A percentile compares a stretch with the other conserved stretches of the same genome.
Conservation (phyloP, 2,113 vertebrate genomes). For the Pholis gunnellus region DNA sequence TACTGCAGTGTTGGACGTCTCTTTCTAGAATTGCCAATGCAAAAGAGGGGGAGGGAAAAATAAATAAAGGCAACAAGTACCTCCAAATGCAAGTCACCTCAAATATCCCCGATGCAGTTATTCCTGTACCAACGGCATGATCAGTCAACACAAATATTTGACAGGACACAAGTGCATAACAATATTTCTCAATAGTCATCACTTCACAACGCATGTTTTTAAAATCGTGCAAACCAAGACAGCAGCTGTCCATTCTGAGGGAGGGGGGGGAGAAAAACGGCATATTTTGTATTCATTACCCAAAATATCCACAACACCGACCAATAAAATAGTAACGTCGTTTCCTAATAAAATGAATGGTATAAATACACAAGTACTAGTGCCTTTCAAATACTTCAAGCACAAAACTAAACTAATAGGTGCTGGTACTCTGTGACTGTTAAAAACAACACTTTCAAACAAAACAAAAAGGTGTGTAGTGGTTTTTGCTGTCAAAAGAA, state of each 20-base stretch:
- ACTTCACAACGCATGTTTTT: conserved; percentile 62
- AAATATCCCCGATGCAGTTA: conserved; percentile 35
- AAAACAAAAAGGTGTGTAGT: conserved; percentile 43
- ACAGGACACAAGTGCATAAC: conserved; percentile 67
- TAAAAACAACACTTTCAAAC: conserved; percentile 61
- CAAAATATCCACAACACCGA: conserved; percentile 65
- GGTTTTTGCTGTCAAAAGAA: conserved; percentile 33
- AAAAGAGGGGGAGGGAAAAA: neutral
- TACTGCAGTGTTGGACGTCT: conserved; percentile 58
- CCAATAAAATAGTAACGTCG: conserved; percentile 57
- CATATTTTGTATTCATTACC: conserved; percentile 39
- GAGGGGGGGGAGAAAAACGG: conserved; percentile 28
- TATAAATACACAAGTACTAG: conserved; percentile 66
- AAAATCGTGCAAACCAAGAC: conserved; percentile 73
- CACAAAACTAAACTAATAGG: conserved; percentile 53
- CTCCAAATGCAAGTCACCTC: conserved; percentile 5
- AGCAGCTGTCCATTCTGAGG: conserved; percentile 48
- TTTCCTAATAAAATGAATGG: conserved; percentile 52
- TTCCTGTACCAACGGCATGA: conserved; percentile 51
- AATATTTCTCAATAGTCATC: conserved; percentile 54
- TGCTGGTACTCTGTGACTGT: conserved; percentile 46
- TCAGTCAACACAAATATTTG: conserved; percentile 45
- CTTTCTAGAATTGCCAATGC: conserved; percentile 41
- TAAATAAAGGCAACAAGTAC: conserved; percentile 43
- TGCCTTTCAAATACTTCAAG: conserved; percentile 75